phyloP scores from a whole-genome alignment of 2,888 invertebrate species.

The Chymomyza caudatula region DNA sequence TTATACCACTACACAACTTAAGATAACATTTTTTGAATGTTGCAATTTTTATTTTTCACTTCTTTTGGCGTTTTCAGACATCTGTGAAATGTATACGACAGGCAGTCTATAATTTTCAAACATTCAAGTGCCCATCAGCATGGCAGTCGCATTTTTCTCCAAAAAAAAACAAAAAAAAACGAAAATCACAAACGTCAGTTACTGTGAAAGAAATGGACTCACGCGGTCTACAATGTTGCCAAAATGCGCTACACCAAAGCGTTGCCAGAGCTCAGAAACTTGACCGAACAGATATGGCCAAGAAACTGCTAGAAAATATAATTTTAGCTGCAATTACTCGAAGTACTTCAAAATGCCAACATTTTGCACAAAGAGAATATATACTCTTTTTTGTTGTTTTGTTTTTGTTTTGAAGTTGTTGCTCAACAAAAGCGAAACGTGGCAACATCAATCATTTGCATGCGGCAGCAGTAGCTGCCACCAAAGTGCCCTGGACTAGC shows the following conservation, averaged over 20 bases:
- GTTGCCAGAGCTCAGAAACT: conserved; percentile 61
- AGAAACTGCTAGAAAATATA: conserved; percentile 62
- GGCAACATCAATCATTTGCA: conserved; percentile 68
- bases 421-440: conserved; percentile 37
- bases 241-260: conserved; percentile 21
- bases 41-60: neutral
- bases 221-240: neutral
- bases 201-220: conserved; percentile 60
- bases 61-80: conserved; percentile 50
- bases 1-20: neutral
- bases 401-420: neutral
- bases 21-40: neutral
- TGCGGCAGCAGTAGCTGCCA: conserved; percentile 24
- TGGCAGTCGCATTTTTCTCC: conserved; percentile 60
- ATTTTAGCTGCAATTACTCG: conserved; percentile 71
- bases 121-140: conserved; percentile 66
- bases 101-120: conserved; percentile 58
- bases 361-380: conserved; percentile 67
- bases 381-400: conserved; percentile 45
- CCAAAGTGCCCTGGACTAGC: neutral
- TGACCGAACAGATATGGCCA: conserved; percentile 26
- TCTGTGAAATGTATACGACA: conserved; percentile 57
- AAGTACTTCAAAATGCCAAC: conserved; percentile 67
- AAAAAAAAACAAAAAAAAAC: neutral
- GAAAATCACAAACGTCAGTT: conserved; percentile 5